These are phyloP conservation scores for Plusia festucae DNA, from an alignment of 2,888 invertebrate species.

Conservation along the genomic window DNA sequence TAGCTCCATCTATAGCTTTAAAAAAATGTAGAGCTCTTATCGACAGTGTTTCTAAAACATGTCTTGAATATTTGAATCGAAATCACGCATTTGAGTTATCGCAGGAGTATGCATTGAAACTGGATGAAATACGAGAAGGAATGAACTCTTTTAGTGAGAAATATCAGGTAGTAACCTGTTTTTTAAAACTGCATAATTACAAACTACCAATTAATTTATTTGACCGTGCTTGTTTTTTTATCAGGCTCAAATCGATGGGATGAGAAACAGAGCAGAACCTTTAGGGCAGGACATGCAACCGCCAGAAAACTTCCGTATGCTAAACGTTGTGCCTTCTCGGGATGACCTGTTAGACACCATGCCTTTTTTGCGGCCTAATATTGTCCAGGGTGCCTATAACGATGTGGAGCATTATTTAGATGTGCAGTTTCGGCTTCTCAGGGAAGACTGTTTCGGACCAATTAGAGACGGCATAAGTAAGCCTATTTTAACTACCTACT, in stretches of 20 bases:
- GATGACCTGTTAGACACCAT: slow-evolving; percentile 68
- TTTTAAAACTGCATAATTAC: neutral
- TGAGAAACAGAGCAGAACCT: neutral
- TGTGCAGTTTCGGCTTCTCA: slow-evolving; percentile 92
- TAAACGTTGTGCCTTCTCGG: slow-evolving; percentile 73
- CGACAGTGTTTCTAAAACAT: slow-evolving; percentile 68
- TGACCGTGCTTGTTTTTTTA: neutral
- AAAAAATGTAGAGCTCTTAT: slow-evolving; percentile 75
- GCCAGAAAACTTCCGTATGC: slow-evolving; percentile 75
- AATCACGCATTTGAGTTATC: slow-evolving; percentile 68
- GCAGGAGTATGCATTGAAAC: slow-evolving; percentile 60
- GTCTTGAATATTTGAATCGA: slow-evolving; percentile 69
- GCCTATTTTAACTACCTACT: too few relatives aligned
- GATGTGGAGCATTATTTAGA: slow-evolving; percentile 93
- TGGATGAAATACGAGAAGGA: slow-evolving; percentile 65
- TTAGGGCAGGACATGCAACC: slow-evolving; percentile 59
- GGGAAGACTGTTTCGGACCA: slow-evolving; percentile 94
- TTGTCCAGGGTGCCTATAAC: slow-evolving; percentile 90
- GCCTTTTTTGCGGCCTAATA: slow-evolving; percentile 86
- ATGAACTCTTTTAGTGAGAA: slow-evolving; percentile 65
- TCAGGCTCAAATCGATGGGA: slow-evolving; percentile 19
- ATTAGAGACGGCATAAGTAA: slow-evolving; percentile 91
- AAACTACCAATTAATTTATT: neutral
- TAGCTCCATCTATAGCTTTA: slow-evolving; percentile 75
- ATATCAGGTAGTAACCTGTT: slow-evolving; percentile 60